Evolutionary conservation across 2,888 invertebrate genomes (phyloP).

Genomic region (Stomorhina lunata): DNA sequence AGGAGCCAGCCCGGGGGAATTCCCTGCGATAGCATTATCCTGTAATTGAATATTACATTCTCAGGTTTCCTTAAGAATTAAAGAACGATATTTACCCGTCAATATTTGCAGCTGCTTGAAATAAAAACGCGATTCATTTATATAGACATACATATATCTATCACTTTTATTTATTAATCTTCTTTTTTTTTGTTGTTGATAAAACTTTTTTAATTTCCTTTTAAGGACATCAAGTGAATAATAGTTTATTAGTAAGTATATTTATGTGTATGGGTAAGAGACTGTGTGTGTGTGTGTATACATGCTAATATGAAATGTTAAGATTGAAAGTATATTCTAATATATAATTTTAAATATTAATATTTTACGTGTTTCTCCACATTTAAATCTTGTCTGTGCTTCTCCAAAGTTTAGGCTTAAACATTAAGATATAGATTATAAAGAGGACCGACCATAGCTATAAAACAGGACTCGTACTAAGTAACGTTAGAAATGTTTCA

Average conservation of each 20-base stretch:
- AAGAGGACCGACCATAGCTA: too few species aligned
- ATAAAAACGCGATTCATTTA: too few species aligned
- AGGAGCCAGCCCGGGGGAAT: too few species aligned
- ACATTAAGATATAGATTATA: too few species aligned
- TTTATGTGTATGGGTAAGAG: constrained; percentile 31
- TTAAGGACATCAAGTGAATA: constrained; percentile 61
- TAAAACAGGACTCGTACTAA: too few species aligned
- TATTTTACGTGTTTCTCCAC: background rate
- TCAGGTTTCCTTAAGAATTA: too few species aligned
- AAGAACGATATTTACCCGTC: too few species aligned
- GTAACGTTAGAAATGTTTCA: too few species aligned
- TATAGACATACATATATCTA: background rate
- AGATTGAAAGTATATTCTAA: constrained; percentile 23
- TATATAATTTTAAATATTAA: background rate
- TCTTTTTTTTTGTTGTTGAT: constrained; percentile 31
- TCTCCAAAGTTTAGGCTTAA: too few species aligned
- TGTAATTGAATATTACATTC: too few species aligned
- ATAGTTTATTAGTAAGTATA: constrained; percentile 40
- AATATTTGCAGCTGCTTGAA: too few species aligned
- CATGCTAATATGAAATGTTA: constrained; percentile 29
- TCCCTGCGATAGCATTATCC: too few species aligned
- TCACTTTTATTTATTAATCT: background rate
- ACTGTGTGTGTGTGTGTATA: constrained; percentile 34
- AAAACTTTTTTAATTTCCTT: constrained; percentile 63
- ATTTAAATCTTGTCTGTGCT: background rate